These are phyloP conservation scores for Phenacoccus solenopsis DNA, from an alignment of 1,140 invertebrate species.

Conservation along the genomic window DNA sequence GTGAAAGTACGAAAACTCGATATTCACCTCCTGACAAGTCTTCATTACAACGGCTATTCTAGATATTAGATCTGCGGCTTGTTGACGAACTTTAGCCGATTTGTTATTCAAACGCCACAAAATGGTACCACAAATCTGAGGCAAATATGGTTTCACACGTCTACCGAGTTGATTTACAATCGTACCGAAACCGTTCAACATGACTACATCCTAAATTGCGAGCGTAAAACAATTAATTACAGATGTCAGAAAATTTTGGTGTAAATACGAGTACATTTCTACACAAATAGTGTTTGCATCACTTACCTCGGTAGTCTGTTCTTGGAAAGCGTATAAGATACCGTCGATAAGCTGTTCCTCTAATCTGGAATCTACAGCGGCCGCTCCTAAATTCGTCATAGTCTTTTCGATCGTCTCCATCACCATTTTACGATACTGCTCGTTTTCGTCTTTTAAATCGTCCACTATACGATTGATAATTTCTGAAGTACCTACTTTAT, in stretches of 20 bases:
- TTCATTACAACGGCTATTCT: conserved; percentile 99
- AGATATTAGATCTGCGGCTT: conserved; percentile 97
- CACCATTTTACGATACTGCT: conserved; percentile 99
- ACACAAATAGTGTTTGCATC: too few relatives aligned
- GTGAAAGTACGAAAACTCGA: not conserved
- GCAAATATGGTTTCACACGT: conserved; percentile 93
- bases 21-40: conserved; percentile 83
- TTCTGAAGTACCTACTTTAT: conserved; percentile 97
- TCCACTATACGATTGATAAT: conserved; percentile 98
- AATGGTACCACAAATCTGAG: conserved; percentile 99
- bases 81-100: conserved; percentile 97
- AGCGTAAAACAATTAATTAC: too few relatives aligned
- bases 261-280: too few relatives aligned
- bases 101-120: conserved; percentile 99
- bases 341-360: conserved; percentile 99
- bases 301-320: conserved; percentile 91
- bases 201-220: conserved; percentile 77
- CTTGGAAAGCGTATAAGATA: conserved; percentile 98
- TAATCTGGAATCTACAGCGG: conserved; percentile 91
- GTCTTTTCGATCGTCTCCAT: conserved; percentile 99
- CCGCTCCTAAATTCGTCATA: conserved; percentile 92
- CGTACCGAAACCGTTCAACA: conserved; percentile 98
- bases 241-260: too few relatives aligned
- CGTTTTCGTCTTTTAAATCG: conserved; percentile 98
- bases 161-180: conserved; percentile 97